Conservation (phyloP, 2,797 vertebrate species). For the Emydoidea blandingii region DNA sequence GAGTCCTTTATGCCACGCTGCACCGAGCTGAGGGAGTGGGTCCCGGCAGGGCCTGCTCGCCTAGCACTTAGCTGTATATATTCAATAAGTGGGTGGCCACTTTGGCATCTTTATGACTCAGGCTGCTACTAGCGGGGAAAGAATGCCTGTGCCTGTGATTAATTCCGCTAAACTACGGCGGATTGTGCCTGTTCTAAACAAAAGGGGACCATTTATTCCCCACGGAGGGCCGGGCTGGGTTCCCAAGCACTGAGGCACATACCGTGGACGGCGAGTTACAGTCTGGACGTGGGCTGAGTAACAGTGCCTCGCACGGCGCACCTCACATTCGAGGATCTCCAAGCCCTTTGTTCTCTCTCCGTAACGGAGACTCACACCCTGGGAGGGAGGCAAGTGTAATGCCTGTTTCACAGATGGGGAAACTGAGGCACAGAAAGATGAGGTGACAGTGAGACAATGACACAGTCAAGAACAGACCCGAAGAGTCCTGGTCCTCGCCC, state of each 20-base stretch:
- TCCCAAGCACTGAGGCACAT: fast-evolving
- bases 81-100: not conserved
- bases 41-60: not conserved
- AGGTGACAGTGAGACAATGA: not conserved
- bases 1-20: not conserved
- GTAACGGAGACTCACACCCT: not conserved
- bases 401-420: not conserved
- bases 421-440: not conserved
- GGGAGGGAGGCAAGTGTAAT: not conserved
- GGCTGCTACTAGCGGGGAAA: not conserved
- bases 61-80: not conserved
- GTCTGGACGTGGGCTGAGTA: not conserved
- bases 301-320: not conserved
- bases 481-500: not conserved
- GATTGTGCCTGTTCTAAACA: fast-evolving
- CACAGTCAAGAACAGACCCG: not conserved
- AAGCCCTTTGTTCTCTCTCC: not conserved
- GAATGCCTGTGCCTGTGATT: not conserved
- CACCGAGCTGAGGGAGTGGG: not conserved
- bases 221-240: fast-evolving
- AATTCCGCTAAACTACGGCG: fast-evolving
- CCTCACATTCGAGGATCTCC: not conserved
- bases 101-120: not conserved
- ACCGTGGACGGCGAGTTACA: not conserved
- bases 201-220: fast-evolving